phyloP scores from a whole-genome alignment of 2,113 vertebrate species.

The Pygoscelis adeliae region DNA sequence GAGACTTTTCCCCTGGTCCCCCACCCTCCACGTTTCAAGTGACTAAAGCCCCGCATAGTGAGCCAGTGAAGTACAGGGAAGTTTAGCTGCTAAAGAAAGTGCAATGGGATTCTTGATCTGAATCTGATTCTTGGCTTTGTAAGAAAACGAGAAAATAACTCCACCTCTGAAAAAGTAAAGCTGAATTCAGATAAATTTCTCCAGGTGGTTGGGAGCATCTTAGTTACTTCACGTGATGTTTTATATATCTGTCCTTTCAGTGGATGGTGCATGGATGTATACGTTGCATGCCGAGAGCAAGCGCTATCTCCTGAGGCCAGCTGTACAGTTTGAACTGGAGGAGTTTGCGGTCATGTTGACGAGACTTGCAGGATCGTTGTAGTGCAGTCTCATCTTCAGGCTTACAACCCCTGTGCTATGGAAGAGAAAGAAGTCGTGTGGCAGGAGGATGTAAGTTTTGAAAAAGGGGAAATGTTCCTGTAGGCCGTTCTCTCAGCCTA shows the following conservation, averaged over 20 bases:
- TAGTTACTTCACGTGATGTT: neutral
- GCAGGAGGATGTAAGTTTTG: neutral
- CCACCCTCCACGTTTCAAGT: neutral
- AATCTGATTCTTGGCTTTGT: neutral
- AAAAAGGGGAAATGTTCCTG: neutral
- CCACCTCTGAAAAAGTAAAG: neutral
- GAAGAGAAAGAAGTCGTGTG: neutral
- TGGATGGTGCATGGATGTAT: neutral
- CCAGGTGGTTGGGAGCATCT: neutral
- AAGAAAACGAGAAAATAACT: neutral
- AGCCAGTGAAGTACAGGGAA: neutral
- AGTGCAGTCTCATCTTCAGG: neutral
- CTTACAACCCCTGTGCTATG: neutral
- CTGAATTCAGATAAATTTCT: neutral
- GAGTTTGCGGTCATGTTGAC: neutral
- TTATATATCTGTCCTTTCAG: neutral
- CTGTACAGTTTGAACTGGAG: neutral
- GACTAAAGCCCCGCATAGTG: neutral
- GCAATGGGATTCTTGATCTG: neutral
- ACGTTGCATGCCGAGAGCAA: neutral
- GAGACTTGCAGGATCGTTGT: neutral
- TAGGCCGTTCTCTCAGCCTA: neutral
- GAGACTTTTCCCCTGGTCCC: neutral
- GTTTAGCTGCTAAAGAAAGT: neutral
- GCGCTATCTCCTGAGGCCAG: neutral